These are phyloP conservation scores for Macrostomum lignano DNA, from an alignment of 1,140 invertebrate genomes.

Conservation along the genomic window DNA sequence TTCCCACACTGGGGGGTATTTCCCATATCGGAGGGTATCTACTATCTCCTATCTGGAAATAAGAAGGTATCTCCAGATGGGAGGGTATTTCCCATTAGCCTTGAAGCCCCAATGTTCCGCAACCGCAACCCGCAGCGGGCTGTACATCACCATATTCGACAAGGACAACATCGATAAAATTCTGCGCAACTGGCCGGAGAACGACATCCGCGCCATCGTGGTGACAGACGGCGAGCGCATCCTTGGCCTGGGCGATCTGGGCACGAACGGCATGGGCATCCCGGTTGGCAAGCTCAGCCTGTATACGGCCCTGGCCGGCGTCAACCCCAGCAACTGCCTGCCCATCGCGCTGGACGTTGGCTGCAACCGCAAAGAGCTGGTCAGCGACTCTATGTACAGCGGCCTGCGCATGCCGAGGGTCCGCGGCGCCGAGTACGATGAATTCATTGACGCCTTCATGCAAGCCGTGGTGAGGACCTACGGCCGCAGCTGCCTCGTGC, in stretches of 20 bases:
- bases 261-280: conserved; percentile 27
- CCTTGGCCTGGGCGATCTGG: conserved; percentile 23
- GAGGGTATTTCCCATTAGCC: too few relatives aligned
- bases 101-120: too few relatives aligned
- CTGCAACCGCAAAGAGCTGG: conserved; percentile 21
- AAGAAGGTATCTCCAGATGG: too few relatives aligned
- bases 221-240: conserved; percentile 26
- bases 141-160: conserved; percentile 74
- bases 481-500: conserved; percentile 22
- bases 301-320: conserved; percentile 23
- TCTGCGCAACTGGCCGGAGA: conserved; percentile 40
- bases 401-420: conserved; percentile 57
- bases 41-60: too few relatives aligned
- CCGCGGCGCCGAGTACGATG: conserved; percentile 58
- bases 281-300: conserved; percentile 24
- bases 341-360: conserved; percentile 23
- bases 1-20: too few relatives aligned
- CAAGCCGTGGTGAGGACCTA: conserved; percentile 22
- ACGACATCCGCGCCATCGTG: conserved; percentile 34
- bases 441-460: conserved; percentile 70
- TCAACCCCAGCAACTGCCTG: conserved; percentile 17
- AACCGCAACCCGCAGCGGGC: too few relatives aligned
- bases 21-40: too few relatives aligned
- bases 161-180: conserved; percentile 59
- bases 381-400: conserved; percentile 42